phyloP scores from a whole-genome alignment of 2,113 vertebrate species.

The Perca flavescens region DNA sequence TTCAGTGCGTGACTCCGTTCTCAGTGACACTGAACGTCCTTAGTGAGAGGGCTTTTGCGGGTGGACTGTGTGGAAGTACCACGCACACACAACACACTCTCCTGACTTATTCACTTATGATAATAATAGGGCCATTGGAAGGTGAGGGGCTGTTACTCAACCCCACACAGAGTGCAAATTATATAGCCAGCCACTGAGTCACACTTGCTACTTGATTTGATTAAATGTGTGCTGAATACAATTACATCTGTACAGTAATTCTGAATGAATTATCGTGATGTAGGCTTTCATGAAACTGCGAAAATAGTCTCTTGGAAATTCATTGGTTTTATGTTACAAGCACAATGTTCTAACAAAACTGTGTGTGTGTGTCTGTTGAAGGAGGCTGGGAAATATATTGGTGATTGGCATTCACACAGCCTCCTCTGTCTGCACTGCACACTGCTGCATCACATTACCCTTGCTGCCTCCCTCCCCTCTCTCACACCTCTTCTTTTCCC shows the following conservation, averaged over 20 bases:
- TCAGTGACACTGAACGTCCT: constrained; percentile 53
- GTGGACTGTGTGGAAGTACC: constrained; percentile 27
- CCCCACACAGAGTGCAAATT: constrained; percentile 51
- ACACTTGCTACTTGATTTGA: constrained; percentile 50
- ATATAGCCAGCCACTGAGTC: constrained; percentile 41
- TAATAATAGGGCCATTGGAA: constrained; percentile 53
- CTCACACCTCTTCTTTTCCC: constrained; percentile 24
- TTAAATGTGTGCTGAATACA: constrained; percentile 31
- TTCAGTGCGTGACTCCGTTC: constrained; percentile 16
- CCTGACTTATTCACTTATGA: constrained; percentile 57
- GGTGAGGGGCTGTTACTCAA: constrained; percentile 51
- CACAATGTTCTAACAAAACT: neutral
- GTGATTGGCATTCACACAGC: constrained; percentile 40
- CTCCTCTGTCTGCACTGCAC: constrained; percentile 42
- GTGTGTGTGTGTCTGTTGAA: constrained; percentile 22
- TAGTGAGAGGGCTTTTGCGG: constrained; percentile 30
- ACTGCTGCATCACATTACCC: constrained; percentile 57
- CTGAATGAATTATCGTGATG: neutral
- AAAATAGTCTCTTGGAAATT: neutral
- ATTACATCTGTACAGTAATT: neutral
- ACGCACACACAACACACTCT: constrained; percentile 28
- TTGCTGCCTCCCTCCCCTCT: constrained; percentile 5
- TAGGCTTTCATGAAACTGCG: neutral
- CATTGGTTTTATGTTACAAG: constrained; percentile 25
- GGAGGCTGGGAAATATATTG: constrained; percentile 8